A percentile compares a stretch with the other conserved stretches of the same genome.
Evolutionary conservation across 2,888 invertebrate genomes (phyloP).

Genomic region (Meta bourneti): DNA sequence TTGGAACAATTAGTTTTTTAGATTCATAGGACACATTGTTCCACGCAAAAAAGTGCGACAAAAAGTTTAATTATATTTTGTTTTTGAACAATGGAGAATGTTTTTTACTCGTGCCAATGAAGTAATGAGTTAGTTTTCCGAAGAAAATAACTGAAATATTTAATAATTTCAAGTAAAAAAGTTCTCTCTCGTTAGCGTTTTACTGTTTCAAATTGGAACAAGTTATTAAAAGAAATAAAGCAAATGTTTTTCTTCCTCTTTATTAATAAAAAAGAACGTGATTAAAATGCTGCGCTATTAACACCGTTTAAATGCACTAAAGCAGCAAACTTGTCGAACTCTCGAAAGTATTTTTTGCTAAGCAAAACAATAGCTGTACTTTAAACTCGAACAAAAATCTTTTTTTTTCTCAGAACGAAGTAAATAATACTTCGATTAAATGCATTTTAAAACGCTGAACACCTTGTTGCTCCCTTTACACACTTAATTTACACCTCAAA

Average conservation of each 20-base stretch:
- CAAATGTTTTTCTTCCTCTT: background rate
- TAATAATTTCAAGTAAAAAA: background rate
- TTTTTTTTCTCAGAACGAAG: no score
- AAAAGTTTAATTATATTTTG: conserved; percentile 1
- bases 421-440: no score
- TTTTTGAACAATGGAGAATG: background rate
- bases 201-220: background rate
- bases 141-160: background rate
- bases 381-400: no score
- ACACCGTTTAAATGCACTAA: no score
- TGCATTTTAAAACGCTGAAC: no score
- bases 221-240: background rate
- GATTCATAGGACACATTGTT: background rate
- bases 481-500: no score
- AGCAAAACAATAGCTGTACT: no score
- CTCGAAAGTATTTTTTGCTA: no score
- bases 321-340: no score
- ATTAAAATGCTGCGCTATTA: no score
- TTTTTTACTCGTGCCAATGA: background rate
- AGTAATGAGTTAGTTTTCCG: background rate
- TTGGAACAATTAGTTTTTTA: background rate
- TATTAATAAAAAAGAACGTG: background rate
- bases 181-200: background rate
- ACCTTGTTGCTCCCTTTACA: no score
- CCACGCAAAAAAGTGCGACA: background rate